A percentile compares a stretch with the other conserved stretches of the same genome.
Evolutionary conservation across 2,113 vertebrate genomes (phyloP).

Genomic region (Zosterops japonicus): DNA sequence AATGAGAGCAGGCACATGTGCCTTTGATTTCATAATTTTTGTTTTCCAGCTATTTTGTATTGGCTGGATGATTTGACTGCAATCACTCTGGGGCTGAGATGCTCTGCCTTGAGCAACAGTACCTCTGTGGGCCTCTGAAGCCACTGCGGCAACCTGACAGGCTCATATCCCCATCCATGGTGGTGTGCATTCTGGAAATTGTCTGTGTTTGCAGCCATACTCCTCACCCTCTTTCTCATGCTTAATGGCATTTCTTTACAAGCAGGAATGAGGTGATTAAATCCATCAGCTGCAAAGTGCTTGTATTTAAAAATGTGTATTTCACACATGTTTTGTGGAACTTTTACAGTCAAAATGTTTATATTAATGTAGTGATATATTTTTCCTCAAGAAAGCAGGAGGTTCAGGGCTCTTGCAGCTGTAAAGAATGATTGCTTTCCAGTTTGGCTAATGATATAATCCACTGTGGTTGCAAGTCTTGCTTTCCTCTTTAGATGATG

Average conservation of each 20-base stretch:
- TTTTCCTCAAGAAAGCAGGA: slow-evolving; percentile 9
- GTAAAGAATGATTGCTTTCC: slow-evolving; percentile 48
- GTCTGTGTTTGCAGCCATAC: background rate
- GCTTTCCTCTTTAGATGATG: slow-evolving; percentile 62
- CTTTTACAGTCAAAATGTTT: background rate
- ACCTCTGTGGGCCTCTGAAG: background rate
- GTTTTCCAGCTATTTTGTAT: background rate
- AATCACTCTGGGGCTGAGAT: background rate
- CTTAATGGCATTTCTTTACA: background rate
- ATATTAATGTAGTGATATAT: background rate
- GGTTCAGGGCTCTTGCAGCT: slow-evolving; percentile 21
- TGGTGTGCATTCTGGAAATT: background rate
- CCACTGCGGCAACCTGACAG: background rate
- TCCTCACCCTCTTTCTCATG: background rate
- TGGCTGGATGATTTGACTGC: background rate
- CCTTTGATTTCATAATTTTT: background rate
- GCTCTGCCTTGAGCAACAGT: background rate
- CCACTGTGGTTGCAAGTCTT: slow-evolving; percentile 51
- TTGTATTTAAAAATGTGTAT: background rate
- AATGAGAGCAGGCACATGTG: fast-evolving
- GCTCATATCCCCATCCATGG: background rate
- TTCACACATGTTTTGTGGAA: background rate
- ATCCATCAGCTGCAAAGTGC: background rate
- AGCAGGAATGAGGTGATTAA: background rate
- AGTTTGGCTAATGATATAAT: slow-evolving; percentile 67